Evolutionary conservation across 2,113 vertebrate genomes (phyloP), one percentile per base, ranked within the genome.

Genomic region (Scartelaos histophorus): DNA sequence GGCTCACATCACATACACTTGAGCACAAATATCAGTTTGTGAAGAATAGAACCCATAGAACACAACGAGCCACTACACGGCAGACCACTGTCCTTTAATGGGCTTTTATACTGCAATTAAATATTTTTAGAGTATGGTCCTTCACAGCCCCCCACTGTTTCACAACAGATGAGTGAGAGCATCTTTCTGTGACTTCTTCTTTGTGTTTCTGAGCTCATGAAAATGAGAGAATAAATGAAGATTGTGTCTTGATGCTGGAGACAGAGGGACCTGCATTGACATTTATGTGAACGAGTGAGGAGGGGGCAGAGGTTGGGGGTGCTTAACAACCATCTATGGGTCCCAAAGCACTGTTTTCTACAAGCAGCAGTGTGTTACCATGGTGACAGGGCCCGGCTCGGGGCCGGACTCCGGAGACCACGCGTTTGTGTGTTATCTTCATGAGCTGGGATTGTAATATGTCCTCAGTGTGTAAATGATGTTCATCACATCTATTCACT

Each of bases 381-480:
- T 94, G 94, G 94, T 91, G 93, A 95, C 93, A 81, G 77, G 84
- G 92, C 89, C 92, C 84, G 82, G 91, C 92, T 86, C 86, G 81
- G 86, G 83, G 82, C 47, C 89, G 88, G 87, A 94, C 87, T 92
- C 85, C 86, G 76, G 75, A 92, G 79, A 85, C 89, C 88, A 68
- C 49, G 58, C 49, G 67, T 78, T 71, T 74, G 65, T 66, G 61
- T 64, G 49, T 66, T 60, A 34, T 73, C 49, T 68, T 64, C 61
- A 13, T 65, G 61, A 25, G 61, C 29, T 62, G 29, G 19, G 51
- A 58, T 66, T 43, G 71, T 65, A 62, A 79, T 38, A 56, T 38
- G 62, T 57, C 66, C 69, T 43, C 53, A 74, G 61, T 58, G 69
- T 65, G 70, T 69, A 70, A 54, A 75, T 75, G 76, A 71, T 49